A percentile compares a stretch with the other conserved stretches of the same genome.
These are phyloP conservation scores for Apocheima hispidaria DNA, from an alignment of 2,888 invertebrate genomes.

Conservation along the genomic window DNA sequence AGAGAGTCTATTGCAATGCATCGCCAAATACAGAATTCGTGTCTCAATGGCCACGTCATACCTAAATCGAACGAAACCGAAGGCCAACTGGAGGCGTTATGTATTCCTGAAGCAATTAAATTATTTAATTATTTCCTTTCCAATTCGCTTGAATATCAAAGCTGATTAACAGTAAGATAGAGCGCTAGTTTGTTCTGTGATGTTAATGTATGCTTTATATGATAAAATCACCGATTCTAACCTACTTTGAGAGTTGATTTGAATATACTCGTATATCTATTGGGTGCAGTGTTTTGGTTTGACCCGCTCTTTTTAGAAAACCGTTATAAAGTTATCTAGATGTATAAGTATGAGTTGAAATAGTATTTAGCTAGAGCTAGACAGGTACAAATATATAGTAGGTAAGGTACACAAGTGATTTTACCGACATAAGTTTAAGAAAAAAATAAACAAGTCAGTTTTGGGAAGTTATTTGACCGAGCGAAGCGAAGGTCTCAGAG, in stretches of 20 bases:
- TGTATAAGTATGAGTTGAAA: neutral
- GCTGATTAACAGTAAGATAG: constrained; percentile 36
- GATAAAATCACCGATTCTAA: constrained; percentile 22
- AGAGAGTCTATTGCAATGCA: constrained; percentile 73
- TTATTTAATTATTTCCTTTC: constrained; percentile 83
- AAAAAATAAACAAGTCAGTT: too few species aligned
- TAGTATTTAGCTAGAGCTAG: neutral
- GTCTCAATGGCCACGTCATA: constrained; percentile 78
- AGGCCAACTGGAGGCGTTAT: constrained; percentile 80
- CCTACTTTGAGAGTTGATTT: constrained; percentile 22
- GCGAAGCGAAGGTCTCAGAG: too few species aligned
- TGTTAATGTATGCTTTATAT: constrained; percentile 32
- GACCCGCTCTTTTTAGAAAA: constrained; percentile 5
- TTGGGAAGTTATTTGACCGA: too few species aligned
- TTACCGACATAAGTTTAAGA: too few species aligned
- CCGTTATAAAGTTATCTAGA: neutral
- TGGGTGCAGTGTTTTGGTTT: constrained; percentile 1
- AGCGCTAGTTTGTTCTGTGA: constrained; percentile 30
- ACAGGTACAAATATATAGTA: too few species aligned
- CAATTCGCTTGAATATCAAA: constrained; percentile 68
- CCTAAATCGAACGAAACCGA: constrained; percentile 79
- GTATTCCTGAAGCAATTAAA: constrained; percentile 74
- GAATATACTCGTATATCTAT: too few species aligned
- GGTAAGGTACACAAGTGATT: neutral
- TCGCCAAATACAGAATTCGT: constrained; percentile 73